These are phyloP conservation scores for Unio delphinus DNA, from an alignment of 2,888 invertebrate genomes.

Conservation along the genomic window DNA sequence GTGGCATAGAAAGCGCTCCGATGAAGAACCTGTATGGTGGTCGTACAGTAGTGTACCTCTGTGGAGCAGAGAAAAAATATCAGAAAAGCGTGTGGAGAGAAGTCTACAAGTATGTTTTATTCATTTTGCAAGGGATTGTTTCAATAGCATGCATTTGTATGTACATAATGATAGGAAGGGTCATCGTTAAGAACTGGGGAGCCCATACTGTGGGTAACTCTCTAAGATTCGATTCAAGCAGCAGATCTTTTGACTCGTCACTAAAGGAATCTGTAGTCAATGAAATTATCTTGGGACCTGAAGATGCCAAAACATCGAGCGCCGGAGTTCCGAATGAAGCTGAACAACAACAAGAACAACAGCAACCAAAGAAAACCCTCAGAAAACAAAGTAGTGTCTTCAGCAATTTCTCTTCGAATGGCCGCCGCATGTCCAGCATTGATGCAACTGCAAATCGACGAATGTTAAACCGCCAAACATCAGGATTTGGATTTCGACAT, in stretches of 20 bases:
- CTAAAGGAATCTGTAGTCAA: too few species aligned
- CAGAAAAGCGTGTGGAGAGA: too few species aligned
- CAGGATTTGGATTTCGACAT: conserved; percentile 25
- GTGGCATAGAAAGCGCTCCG: too few species aligned
- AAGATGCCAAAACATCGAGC: too few species aligned
- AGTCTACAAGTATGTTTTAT: conserved; percentile 7
- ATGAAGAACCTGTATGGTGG: too few species aligned
- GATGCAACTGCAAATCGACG: conserved; percentile 12
- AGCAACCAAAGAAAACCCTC: conserved; percentile 13
- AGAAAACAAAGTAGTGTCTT: conserved; percentile 22
- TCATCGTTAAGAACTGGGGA: conserved; percentile 31
- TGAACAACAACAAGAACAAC: neutral
- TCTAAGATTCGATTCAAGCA: too few species aligned
- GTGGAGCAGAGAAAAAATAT: too few species aligned
- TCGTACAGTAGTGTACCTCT: too few species aligned
- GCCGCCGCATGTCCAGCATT: conserved; percentile 1
- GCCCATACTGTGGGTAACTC: too few species aligned
- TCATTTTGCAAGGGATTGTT: conserved; percentile 23
- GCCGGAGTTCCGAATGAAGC: too few species aligned
- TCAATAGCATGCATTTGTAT: conserved; percentile 28
- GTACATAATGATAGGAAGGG: conserved; percentile 32
- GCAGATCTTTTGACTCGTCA: too few species aligned
- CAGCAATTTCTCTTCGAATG: conserved; percentile 11
- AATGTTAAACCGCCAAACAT: conserved; percentile 24
- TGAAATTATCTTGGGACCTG: too few species aligned